Evolutionary conservation across 2,888 invertebrate species (phyloP), one percentile per base, ranked within the genome.

Genomic region (Eubasilissa splendida): DNA sequence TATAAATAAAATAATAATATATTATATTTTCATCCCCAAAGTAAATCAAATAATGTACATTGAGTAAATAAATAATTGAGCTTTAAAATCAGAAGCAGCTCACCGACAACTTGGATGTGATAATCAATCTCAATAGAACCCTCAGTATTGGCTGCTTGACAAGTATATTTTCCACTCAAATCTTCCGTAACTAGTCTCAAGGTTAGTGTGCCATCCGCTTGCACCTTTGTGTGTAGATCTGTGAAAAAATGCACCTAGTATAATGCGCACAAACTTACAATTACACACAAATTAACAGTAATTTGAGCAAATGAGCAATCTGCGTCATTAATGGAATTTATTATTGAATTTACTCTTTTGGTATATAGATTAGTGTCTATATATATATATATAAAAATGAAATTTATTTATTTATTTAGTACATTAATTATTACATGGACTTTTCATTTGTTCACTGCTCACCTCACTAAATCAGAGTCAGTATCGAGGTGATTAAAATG

Each of bases 151-250:
- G 87, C 89, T 0, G 92, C 93, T 11, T 88, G 86, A 85, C 93
- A 93, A 0, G 88, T 90, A 85, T 93, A 93, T 33, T 87, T 86
- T 0, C 93, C 93, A 74, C 91, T 91, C 82, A 89, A 84, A 10
- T 89, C 89, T 82, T 88, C 87, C 0, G 89, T 85, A 0, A 89
- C 90, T 0, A 86, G 85, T 31, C 87, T 88, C 50, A 92, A 88
- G 0, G 87, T 87, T 22, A 91, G 83, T 0, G 88, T 88, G 0
- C 90, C 89, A 8, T 89, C 88, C 0, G 84, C 52, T 7, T 87
- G 87, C 33, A 88, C 79, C 63, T 68, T 77, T 8, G 59, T 54
- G 42, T 83, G 82, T n/a, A 80, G 42, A 80, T 81, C 83, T 83
- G 59, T n/a, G 78, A 81, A 53, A 66, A 59, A 4, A 42, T 4